Conservation (phyloP, 2,888 invertebrate genomes). For the Zhengitettix transpicula region DNA sequence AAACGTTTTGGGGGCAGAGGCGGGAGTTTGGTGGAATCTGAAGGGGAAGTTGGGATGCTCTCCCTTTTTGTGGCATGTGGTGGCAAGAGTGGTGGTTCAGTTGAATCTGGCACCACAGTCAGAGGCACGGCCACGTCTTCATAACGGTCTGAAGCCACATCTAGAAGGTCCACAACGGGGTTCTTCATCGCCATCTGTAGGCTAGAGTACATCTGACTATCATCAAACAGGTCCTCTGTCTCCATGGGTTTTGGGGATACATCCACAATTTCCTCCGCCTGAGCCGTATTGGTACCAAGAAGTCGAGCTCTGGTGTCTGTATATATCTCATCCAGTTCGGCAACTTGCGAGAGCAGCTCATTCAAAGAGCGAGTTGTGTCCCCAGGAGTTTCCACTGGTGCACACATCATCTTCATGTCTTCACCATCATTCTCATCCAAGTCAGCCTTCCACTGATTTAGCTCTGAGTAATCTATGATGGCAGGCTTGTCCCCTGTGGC, state of each 20-base stretch:
- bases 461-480: not conserved
- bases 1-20: conserved; percentile 64
- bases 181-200: conserved; percentile 74
- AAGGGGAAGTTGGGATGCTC: conserved; percentile 17
- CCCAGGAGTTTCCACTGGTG: not conserved
- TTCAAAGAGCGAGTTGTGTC: conserved; percentile 32
- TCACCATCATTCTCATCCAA: not conserved
- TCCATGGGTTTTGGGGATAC: conserved; percentile 2
- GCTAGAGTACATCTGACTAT: conserved; percentile 67
- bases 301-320: conserved; percentile 50
- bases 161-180: conserved; percentile 46
- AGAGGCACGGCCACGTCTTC: conserved; percentile 34
- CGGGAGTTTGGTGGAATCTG: conserved; percentile 44
- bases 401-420: not conserved
- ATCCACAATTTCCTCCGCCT: conserved; percentile 1
- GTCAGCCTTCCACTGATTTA: not conserved
- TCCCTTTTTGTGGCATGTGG: conserved; percentile 8
- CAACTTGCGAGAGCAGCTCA: conserved; percentile 58
- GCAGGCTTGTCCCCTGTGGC: not conserved
- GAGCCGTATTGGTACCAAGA: conserved; percentile 10
- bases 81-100: not conserved
- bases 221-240: conserved; percentile 20
- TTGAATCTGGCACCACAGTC: conserved; percentile 20
- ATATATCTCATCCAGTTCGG: conserved; percentile 67
- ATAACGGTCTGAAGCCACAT: conserved; percentile 27